phyloP scores from a whole-genome alignment of 2,113 vertebrate species.

The Philantomba maxwellii region DNA sequence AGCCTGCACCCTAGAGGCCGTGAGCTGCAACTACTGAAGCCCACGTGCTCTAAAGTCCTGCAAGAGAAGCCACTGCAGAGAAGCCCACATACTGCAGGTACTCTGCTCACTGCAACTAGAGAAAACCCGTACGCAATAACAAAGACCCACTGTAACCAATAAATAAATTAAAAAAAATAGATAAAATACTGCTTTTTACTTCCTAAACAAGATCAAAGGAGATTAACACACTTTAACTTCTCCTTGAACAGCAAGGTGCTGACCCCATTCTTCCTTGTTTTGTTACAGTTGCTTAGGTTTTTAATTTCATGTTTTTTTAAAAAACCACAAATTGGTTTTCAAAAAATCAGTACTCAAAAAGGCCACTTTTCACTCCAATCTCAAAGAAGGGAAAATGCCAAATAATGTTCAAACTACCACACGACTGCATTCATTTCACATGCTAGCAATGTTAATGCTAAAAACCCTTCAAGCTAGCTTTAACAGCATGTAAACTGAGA shows the following conservation, averaged over 20 bases:
- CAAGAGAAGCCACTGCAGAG: neutral
- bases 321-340: neutral
- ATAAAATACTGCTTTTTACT: neutral
- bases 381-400: neutral
- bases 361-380: neutral
- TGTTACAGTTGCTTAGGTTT: neutral
- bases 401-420: neutral
- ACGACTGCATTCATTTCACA: neutral
- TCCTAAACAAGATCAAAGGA: neutral
- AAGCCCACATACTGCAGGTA: neutral
- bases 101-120: neutral
- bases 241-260: neutral
- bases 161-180: neutral
- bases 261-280: neutral
- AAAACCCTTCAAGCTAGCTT: neutral
- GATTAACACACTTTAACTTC: neutral
- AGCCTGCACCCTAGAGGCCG: neutral
- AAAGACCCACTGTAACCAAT: neutral
- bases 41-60: neutral
- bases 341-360: neutral
- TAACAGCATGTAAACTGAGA: neutral
- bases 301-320: neutral
- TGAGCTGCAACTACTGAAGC: neutral
- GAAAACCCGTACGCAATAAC: neutral
- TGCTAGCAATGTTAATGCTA: neutral